These are phyloP conservation scores for Acleris literana DNA, from an alignment of 2,888 invertebrate species.

Conservation along the genomic window DNA sequence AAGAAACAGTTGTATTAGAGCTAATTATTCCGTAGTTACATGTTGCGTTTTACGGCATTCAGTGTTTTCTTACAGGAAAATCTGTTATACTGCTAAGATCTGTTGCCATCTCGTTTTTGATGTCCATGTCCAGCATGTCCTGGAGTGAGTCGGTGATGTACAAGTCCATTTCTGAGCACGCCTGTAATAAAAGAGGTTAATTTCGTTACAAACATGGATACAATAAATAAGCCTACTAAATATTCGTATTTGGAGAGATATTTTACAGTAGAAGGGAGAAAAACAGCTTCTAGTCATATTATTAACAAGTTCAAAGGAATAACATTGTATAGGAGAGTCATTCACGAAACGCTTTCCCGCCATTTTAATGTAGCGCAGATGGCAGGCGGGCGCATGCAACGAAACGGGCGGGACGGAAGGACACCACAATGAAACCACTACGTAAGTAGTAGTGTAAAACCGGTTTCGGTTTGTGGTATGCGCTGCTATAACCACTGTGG, in stretches of 20 bases:
- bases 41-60: neutral
- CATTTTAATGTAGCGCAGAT: slow-evolving; percentile 47
- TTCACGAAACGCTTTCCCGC: slow-evolving; percentile 56
- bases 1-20: slow-evolving; percentile 23
- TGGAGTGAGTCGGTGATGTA: slow-evolving; percentile 90
- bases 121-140: slow-evolving; percentile 95
- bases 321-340: slow-evolving; percentile 17
- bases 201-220: neutral
- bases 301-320: slow-evolving; percentile 11
- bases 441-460: slow-evolving; percentile 68
- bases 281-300: neutral
- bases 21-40: neutral
- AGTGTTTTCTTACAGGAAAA: slow-evolving; percentile 73
- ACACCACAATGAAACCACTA: slow-evolving; percentile 73
- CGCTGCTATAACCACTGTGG: slow-evolving; percentile 49
- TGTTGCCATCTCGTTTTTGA: slow-evolving; percentile 92
- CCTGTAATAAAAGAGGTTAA: slow-evolving; percentile 64
- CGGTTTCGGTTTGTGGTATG: slow-evolving; percentile 77
- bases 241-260: too few species aligned
- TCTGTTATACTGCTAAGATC: slow-evolving; percentile 89
- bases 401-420: slow-evolving; percentile 54
- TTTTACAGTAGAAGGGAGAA: too few species aligned
- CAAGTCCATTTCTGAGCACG: slow-evolving; percentile 84
- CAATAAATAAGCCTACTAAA: too few species aligned
- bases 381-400: slow-evolving; percentile 39